phyloP scores from a whole-genome alignment of 1,140 invertebrate genomes.

The Penaeus japonicus region DNA sequence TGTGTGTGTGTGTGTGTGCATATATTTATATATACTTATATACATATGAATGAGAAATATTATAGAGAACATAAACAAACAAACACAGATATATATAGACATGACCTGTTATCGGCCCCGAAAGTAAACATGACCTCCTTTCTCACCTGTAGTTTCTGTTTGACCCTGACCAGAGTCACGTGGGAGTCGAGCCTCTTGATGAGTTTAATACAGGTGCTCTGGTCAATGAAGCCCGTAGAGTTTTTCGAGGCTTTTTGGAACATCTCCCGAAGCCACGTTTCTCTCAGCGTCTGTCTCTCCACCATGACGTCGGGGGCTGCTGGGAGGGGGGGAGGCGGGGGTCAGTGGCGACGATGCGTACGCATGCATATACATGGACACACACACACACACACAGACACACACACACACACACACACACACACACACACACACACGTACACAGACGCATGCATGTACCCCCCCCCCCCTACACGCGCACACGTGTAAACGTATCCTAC shows the following conservation, averaged over 20 bases:
- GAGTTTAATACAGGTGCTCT: conserved; percentile 66
- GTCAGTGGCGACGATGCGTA: neutral
- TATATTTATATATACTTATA: too few relatives aligned
- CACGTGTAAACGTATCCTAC: too few relatives aligned
- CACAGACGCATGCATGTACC: too few relatives aligned
- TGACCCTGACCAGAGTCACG: conserved; percentile 66
- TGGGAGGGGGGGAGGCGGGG: neutral
- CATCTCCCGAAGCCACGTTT: conserved; percentile 69
- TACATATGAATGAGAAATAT: too few relatives aligned
- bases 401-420: too few relatives aligned
- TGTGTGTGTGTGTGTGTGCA: too few relatives aligned
- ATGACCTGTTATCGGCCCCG: neutral
- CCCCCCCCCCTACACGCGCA: too few relatives aligned
- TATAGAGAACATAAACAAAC: neutral
- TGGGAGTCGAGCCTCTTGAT: conserved; percentile 68
- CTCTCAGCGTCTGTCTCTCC: conserved; percentile 67
- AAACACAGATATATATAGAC: neutral
- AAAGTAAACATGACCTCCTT: neutral
- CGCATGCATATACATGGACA: too few relatives aligned
- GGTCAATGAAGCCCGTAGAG: conserved; percentile 66
- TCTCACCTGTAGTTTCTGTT: conserved; percentile 62
- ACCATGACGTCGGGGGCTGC: conserved; percentile 62
- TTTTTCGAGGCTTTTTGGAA: conserved; percentile 68
- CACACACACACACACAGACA: neutral
- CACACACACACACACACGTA: too few relatives aligned